Base-by-base conservation (phyloP, 2,797 vertebrate genomes). In the Ceyx erithaca region DNA sequence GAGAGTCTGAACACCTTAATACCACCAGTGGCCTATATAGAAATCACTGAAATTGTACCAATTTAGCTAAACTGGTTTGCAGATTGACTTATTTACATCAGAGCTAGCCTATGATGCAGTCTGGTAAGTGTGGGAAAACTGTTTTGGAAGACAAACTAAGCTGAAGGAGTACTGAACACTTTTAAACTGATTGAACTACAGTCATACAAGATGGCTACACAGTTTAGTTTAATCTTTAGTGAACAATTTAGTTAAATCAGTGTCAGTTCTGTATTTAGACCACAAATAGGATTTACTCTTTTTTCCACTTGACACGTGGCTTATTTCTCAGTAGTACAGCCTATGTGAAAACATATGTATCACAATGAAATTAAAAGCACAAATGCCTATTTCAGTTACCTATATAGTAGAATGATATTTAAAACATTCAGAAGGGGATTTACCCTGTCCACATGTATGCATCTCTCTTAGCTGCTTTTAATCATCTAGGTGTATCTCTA, bases 11-110 rank as follows among this genome's bases (percentile, higher is more conserved):
- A 77, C 41, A 82, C 57, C 49, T 55, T 70, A 93, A 40, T 54
- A 70, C 5, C 30, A 28, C 52, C 93, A 85, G 25, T 40, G 37
- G n/a, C 25, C 75, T 61, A 14, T 31, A 66, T 30, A 84, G 67
- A 86, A 85, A 78, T 52, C 41, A 78, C 2, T 63, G 61, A 85
- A 66, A 84, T 35, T 46, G 45, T 57, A 67, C 25, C 22, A 59
- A 41, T 82, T 90, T 57, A 88, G 33, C 59, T 73, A 61, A 84
- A 85, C 31, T 57, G 48, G n/a, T 73, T 81, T 85, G 31, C 35
- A 87, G 48, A 86, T 61, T 64, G 73, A 84, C 61, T 72, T 72
- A 72, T n/a, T 94, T 80, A 68, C 40, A 91, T 79, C n/a, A 57
- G 43, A 86, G 28, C 12, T 28, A 35, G 15, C 70, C 57, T 33